A percentile compares a stretch with the other conserved stretches of the same genome.
phyloP scores from a whole-genome alignment of 2,797 vertebrate genomes.

The Limosa lapponica region DNA sequence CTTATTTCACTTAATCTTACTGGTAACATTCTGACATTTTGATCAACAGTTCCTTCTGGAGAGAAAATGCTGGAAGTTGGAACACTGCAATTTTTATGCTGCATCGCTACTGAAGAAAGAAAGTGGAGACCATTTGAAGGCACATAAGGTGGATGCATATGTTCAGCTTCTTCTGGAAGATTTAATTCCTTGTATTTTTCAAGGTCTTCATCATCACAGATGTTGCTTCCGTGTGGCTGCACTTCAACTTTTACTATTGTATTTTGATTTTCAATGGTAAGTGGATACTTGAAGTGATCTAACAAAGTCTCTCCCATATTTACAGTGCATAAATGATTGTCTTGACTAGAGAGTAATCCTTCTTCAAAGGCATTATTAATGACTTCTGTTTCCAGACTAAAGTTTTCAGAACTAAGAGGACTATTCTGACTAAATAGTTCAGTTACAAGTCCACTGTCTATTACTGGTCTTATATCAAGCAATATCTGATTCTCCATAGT shows the following conservation, averaged over 20 bases:
- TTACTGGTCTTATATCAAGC: neutral
- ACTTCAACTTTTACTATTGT: neutral
- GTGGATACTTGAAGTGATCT: conserved; percentile 1
- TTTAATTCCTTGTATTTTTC: conserved; percentile 17
- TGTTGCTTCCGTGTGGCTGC: neutral
- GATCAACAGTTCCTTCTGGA: neutral
- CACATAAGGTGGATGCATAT: neutral
- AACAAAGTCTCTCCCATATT: neutral
- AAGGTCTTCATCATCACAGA: neutral
- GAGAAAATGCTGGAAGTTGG: conserved; percentile 1
- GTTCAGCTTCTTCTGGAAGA: conserved; percentile 5
- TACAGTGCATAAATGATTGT: neutral
- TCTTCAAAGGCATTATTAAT: neutral
- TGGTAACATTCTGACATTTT: conserved; percentile 50
- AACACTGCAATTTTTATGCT: neutral
- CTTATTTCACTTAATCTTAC: conserved; percentile 50
- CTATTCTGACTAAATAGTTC: conserved; percentile 12
- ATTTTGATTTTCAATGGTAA: neutral
- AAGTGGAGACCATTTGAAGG: conserved; percentile 28
- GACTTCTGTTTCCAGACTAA: neutral
- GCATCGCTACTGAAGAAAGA: conserved; percentile 37
- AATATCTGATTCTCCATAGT: conserved; percentile 47
- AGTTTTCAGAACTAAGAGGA: neutral
- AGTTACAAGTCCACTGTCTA: conserved; percentile 17
- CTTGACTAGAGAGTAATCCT: neutral